A percentile compares a stretch with the other conserved stretches of the same genome.
These are phyloP conservation scores for Cylas formicarius DNA, from an alignment of 1,140 invertebrate genomes.

Conservation along the genomic window DNA sequence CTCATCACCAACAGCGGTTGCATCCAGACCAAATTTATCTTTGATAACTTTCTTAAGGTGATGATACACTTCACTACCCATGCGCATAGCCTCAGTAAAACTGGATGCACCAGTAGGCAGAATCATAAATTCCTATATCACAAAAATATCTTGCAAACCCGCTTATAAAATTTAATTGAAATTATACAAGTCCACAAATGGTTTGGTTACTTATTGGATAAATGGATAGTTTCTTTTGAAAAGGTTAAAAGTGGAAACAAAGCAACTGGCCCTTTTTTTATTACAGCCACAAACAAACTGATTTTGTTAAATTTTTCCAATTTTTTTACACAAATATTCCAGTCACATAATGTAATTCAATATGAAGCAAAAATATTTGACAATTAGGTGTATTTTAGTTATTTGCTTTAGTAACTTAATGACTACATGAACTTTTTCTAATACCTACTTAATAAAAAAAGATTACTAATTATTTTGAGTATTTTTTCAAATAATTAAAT, in stretches of 20 bases:
- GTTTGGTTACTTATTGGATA: neutral
- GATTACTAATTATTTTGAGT: too few species aligned
- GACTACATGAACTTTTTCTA: too few species aligned
- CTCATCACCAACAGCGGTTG: constrained; percentile 98
- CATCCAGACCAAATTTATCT: constrained; percentile 86
- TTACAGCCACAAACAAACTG: too few species aligned
- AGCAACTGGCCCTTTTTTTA: too few species aligned
- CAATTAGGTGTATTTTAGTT: too few species aligned
- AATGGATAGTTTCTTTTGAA: neutral
- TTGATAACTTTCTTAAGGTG: constrained; percentile 95
- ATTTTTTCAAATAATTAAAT: too few species aligned
- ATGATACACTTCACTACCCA: constrained; percentile 96
- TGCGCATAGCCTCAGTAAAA: constrained; percentile 97
- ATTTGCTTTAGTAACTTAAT: too few species aligned
- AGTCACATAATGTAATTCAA: too few species aligned
- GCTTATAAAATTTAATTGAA: constrained; percentile 2
- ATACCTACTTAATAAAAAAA: too few species aligned
- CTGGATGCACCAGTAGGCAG: constrained; percentile 66
- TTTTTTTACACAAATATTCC: too few species aligned
- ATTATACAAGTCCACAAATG: neutral
- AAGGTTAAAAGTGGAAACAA: neutral
- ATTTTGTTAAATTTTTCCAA: neutral
- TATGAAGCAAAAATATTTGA: too few species aligned
- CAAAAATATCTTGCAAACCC: neutral
- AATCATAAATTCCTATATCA: constrained; percentile 43